Evolutionary conservation across 2,797 vertebrate species (phyloP), one percentile per base, ranked within the genome.

Genomic region (Catostomus latipinnis): DNA sequence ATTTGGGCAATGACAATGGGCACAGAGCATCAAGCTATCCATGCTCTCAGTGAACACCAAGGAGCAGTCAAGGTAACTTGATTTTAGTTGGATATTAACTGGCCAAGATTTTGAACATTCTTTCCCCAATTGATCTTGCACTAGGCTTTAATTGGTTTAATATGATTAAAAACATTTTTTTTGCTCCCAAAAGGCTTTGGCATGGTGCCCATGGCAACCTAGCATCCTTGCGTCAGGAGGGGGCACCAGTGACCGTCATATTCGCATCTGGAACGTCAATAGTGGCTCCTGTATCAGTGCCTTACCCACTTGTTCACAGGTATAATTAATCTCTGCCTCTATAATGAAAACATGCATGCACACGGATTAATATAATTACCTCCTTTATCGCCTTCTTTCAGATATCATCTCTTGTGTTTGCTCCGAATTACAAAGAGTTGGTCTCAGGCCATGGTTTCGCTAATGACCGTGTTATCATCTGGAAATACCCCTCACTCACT

Each of bases 221-320:
- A 97, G 92, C 13, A 94, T 99, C 65, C 92, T 99, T 10, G 97
- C 97, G 18, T 97, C 96, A 0, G 98, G 98, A 69, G 98, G 98
- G 1, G 98, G 98, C 12, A 98, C 97, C 63, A 98, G 95, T 48
- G 98, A 99, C 88, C 93, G 97, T 49, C 96, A 96, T 77, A 97
- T 99, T 82, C 95, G 97, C 43, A 95, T 98, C 85, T 99, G 98
- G 98, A 99, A 99, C 0, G 95, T 97, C n/a, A 96, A 95, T 88
- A 96, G 96, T n/a, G 96, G 97, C 11, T 87, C 94, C 49, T 98
- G 97, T 85, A 89, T 98, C 87, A 96, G 83, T 74, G 87, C 94
- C 11, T 90, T 97, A 8, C 96, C 99, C 89, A 94, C 96, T 11
- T 94, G 95, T 81, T 98, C 98, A 14, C 98, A 99, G 96, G 98